Percentiles rank a stretch among this genome's conserved stretches.
Evolutionary conservation across 1,140 invertebrate genomes (phyloP).

Genomic region (Drosophila tani): DNA sequence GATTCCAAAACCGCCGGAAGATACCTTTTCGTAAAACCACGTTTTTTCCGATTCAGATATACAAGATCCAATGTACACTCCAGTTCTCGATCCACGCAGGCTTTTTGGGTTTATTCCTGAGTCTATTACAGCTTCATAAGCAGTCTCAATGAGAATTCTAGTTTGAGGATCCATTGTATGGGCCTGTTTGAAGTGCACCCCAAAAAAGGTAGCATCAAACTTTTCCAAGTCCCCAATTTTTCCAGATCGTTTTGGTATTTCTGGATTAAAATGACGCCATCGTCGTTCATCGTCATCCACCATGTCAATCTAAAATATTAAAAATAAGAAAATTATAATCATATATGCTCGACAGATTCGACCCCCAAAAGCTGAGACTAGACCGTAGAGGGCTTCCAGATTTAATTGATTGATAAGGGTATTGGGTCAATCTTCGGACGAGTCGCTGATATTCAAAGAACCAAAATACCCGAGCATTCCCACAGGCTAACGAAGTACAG

Average conservation of each 20-base stretch:
- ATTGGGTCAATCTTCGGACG: too few species aligned
- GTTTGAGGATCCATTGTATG: constrained; percentile 86
- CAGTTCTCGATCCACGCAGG: constrained; percentile 90
- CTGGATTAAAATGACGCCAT: constrained; percentile 89
- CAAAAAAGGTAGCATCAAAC: constrained; percentile 87
- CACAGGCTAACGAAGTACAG: too few species aligned
- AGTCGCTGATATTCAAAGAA: too few species aligned
- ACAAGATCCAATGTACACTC: constrained; percentile 91
- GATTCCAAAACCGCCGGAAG: constrained; percentile 87
- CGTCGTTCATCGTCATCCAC: constrained; percentile 90
- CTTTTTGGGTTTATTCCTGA: constrained; percentile 85
- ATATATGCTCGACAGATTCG: not conserved
- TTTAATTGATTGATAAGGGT: too few species aligned
- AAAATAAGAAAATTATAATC: not conserved
- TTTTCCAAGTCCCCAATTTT: constrained; percentile 87
- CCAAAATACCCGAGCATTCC: too few species aligned
- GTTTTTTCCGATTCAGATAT: constrained; percentile 91
- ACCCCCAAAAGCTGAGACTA: too few species aligned
- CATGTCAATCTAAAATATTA: constrained; percentile 87
- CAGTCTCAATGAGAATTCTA: constrained; percentile 85
- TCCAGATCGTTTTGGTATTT: constrained; percentile 90
- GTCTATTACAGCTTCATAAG: constrained; percentile 85
- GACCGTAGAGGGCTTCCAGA: too few species aligned
- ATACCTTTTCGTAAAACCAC: constrained; percentile 89
- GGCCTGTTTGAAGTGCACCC: constrained; percentile 86